Conservation (phyloP, 2,113 vertebrate species). For the Pseudonaja textilis region DNA sequence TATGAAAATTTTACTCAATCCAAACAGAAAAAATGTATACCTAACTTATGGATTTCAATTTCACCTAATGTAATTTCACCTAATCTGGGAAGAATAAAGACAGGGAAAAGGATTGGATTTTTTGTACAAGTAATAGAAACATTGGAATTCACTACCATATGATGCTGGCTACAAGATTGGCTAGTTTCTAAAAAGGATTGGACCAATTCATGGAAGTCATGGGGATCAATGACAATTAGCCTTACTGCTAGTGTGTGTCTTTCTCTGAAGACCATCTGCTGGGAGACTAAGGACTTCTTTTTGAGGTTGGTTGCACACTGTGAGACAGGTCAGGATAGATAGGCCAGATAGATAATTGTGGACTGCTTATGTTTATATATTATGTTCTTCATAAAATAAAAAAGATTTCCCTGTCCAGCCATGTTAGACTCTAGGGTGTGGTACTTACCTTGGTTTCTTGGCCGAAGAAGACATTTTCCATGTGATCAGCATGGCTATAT, state of each 20-base stretch:
- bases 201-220: neutral
- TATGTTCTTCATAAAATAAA: neutral
- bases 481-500: neutral
- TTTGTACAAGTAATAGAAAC: neutral
- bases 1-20: neutral
- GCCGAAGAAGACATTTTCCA: neutral
- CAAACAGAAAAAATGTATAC: neutral
- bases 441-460: neutral
- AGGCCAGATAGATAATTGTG: neutral
- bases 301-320: neutral
- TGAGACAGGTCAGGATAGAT: neutral
- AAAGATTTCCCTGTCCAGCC: neutral
- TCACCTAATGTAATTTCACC: neutral
- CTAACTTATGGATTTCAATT: neutral
- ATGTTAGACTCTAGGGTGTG: neutral
- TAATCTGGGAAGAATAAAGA: neutral
- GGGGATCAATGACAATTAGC: neutral
- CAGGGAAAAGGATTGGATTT: neutral
- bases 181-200: neutral
- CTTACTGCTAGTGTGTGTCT: neutral
- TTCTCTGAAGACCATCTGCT: neutral
- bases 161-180: neutral
- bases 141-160: neutral
- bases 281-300: neutral
- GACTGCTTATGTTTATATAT: neutral